Evolutionary conservation across 2,888 invertebrate genomes (phyloP).

Genomic region (Leuctra nigra): DNA sequence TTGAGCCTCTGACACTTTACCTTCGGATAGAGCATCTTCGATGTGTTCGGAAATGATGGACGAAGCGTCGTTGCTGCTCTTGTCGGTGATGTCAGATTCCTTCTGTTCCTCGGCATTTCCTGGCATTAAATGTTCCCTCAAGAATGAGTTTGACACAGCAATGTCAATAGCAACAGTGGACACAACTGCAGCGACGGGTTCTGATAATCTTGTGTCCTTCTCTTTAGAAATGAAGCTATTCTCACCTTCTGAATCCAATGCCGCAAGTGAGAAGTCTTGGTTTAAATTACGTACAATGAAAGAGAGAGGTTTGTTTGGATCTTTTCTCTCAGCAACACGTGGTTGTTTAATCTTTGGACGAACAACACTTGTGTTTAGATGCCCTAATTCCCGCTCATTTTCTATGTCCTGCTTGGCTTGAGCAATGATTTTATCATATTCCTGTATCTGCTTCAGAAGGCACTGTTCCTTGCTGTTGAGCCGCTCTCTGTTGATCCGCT

Average conservation of each 20-base stretch:
- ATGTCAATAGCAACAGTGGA: neutral
- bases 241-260: neutral
- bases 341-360: constrained; percentile 44
- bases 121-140: neutral
- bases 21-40: neutral
- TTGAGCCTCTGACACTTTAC: neutral
- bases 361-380: constrained; percentile 32
- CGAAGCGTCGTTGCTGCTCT: constrained; percentile 5
- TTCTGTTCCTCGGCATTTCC: neutral
- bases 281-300: neutral
- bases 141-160: neutral
- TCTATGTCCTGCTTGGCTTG: constrained; percentile 37
- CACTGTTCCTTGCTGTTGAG: constrained; percentile 44
- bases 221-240: neutral
- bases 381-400: constrained; percentile 32
- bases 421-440: constrained; percentile 15
- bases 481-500: constrained; percentile 41
- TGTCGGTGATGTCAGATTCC: neutral
- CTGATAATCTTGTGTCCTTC: neutral
- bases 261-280: neutral
- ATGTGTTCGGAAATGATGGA: constrained; percentile 17
- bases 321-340: constrained; percentile 28
- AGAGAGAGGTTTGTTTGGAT: neutral
- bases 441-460: constrained; percentile 46
- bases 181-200: neutral